Base-by-base conservation (phyloP, 2,113 vertebrate species). In the Tragulus kanchil region DNA sequence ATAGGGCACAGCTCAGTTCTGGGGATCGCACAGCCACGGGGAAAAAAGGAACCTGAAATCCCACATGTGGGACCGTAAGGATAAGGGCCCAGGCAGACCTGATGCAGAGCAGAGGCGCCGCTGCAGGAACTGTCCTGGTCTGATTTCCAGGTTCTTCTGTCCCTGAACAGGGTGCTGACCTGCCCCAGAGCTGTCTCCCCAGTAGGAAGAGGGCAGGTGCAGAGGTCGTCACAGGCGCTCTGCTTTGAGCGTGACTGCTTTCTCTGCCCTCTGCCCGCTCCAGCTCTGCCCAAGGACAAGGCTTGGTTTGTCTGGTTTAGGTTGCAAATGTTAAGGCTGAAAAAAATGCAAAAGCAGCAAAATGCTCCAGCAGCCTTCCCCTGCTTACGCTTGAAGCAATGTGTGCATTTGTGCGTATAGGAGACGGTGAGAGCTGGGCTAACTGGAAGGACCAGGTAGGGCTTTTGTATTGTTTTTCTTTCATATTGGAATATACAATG, bases 31-130 rank as follows among this genome's bases (percentile, higher is more conserved):
- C 1, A 4, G 12, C 59, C 11, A 1, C 26, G 31, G 54, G 25
- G 48, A n/a, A 19, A n/a, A n/a, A 71, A 59, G 42, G 65, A 75
- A 42, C 13, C 56, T 91, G 87, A 77, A 81, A 16, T 81, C 69
- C 61, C 45, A 59, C 3, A 1, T 8, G 1, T 21, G 25, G 52
- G 64, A 54, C 54, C 10, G 0, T 1, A 0, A 9, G 36, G 50
- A 10, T 31, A 31, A 48, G n/a, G 61, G 8, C 48, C 25, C 11
- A 1, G 11, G 59, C 16, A 84, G 71, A 61, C 17, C 6, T 3
- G 36, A 28, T 16, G 0, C 83, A 78, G 52, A 48, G 26, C 67
- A 45, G 71, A 78, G 52, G 8, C 31, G 48, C 93, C 64, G n/a
- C 54, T 73, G 36, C 50, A 61, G 71, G 26, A 90, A 42, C 48